Evolutionary conservation across 2,113 vertebrate genomes (phyloP), one percentile per base, ranked within the genome.

Genomic region (Pycnonotus jocosus): DNA sequence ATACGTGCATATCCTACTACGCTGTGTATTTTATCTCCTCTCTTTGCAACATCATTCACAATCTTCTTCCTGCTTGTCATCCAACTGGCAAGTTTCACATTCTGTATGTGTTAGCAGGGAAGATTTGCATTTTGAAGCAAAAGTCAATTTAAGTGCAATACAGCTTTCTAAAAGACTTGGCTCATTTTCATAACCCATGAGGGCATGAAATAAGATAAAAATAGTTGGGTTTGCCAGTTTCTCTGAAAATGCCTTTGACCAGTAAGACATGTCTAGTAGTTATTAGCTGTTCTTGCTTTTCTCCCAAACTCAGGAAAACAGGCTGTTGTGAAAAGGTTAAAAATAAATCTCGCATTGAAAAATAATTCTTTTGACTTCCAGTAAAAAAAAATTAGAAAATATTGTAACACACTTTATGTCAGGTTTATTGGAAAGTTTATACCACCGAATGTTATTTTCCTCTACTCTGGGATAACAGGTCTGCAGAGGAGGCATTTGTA

Each of bases 41-140:
- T 72, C 81, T 94, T 74, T 89, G 73, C 44, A 62, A 51, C 37
- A 82, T 57, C 53, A 35, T 79, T 95, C 90, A 11, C 79, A 91
- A 53, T 76, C 70, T 69, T 91, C 65, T 74, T 89, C 66, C 57
- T 44, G 28, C 70, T 82, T 35, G 3, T 82, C 66, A 90, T 72
- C 74, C 66, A 57, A 6, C n/a, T 90, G 90, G 62, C 87, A 80
- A 64, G 40, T 65, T 83, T 93, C 65, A 65, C 17, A 83, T 91
- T 92, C 83, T 44, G 28, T 42, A 48, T 73, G 40, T 61, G 58
- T 73, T 81, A 57, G 57, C 76, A 76, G 45, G 37, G 54, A 73
- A 83, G 64, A 93, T 83, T 91, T 86, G 62, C 40, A 76, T 96
- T 86, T 90, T 80, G 58, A 92, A 45, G 50, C 62, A 92, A 88